Evolutionary conservation across 2,797 vertebrate genomes (phyloP), one percentile per base, ranked within the genome.

Genomic region (Falco cherrug): DNA sequence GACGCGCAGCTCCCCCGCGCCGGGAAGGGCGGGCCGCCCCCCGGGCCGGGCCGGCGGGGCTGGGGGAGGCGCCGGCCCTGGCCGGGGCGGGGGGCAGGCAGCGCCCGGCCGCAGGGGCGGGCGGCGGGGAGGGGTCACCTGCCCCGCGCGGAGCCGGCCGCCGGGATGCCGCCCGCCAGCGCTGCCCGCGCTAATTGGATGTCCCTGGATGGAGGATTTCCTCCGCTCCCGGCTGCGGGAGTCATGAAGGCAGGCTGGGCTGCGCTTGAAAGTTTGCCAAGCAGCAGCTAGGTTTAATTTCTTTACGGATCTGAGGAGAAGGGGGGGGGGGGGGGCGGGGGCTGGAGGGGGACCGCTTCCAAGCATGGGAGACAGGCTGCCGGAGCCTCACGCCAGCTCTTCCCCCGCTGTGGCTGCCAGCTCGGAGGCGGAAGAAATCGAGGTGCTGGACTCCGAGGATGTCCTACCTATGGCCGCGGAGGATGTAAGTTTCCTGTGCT

Each of bases 351-450:
- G 84, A 97, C 97, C 89, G 97, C 94, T 95, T 87, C 96, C 95
- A 86, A 98, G 96, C 96, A 99, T 98, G 98, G 97, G 98, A 92
- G 97, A 98, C 89, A 97, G 90, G 85, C 94, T 96, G 96, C 98
- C 98, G 97, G 98, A 98, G 93, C 92, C 93, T 83, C 97, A 97
- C 81, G 97, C 98, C 54, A 97, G 98, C 97, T 97, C 98, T 92
- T 99, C 99, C 35, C 99, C 99, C 73, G 99, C 99, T 51, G 99
- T 99, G 96, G 99, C 99, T 68, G 98, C 98, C 95, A 97, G 98
- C 97, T 98, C 99, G 25, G 99, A 99, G 97, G 99, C 99, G 63
- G 99, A 99, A 64, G 99, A 99, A 97, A 99, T 99, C 93, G 99
- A 99, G 98, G 99, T 99, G 96, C 96, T 99, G 98, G 99, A 98